Evolutionary conservation across 2,113 vertebrate species (phyloP).

Genomic region (Mesocricetus auratus): DNA sequence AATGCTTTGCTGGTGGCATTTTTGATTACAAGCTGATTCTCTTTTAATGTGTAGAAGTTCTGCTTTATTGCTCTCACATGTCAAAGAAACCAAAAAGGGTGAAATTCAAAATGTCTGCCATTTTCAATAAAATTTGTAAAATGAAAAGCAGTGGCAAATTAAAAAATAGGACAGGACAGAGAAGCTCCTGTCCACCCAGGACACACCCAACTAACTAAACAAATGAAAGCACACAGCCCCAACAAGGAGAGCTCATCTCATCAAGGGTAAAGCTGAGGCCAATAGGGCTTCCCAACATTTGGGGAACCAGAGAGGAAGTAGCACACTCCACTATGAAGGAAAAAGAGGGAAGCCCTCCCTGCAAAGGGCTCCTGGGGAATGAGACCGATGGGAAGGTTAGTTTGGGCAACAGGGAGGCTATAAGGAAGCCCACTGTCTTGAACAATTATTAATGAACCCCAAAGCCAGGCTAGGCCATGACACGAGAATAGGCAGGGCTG

Average conservation of each 20-base stretch:
- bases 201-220: background rate
- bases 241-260: background rate
- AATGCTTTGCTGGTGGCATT: background rate
- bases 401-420: accelerated
- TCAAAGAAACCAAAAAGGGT: background rate
- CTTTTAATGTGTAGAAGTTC: background rate
- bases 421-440: background rate
- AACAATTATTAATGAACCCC: background rate
- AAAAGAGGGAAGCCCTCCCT: background rate
- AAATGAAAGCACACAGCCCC: background rate
- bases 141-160: background rate
- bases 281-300: background rate
- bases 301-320: background rate
- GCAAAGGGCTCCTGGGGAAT: background rate
- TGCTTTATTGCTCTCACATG: background rate
- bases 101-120: background rate
- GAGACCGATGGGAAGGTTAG: no score
- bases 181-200: background rate
- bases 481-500: background rate
- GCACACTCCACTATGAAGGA: background rate
- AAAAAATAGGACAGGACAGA: background rate
- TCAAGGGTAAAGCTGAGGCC: background rate
- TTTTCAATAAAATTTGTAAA: background rate
- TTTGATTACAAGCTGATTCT: background rate
- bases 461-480: background rate